Evolutionary conservation across 2,113 vertebrate genomes (phyloP).

Genomic region (Cephalopterus ornatus): DNA sequence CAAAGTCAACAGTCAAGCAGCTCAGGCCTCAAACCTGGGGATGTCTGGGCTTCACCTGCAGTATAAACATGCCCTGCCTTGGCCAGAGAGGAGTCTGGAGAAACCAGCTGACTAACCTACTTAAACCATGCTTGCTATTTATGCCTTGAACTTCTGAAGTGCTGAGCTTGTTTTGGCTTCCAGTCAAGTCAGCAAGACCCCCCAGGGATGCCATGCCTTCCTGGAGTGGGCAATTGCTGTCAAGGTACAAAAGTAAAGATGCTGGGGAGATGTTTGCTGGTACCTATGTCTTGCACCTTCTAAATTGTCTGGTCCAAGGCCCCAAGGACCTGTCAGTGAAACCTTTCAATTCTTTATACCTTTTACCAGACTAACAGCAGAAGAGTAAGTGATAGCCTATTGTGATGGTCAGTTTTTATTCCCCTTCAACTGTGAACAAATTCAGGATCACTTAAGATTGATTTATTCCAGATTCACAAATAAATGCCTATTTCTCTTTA

Average conservation of each 20-base stretch:
- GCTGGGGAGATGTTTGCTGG: accelerated
- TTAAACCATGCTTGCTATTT: neutral
- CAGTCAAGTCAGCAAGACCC: accelerated
- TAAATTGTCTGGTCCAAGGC: neutral
- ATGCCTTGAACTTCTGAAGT: neutral
- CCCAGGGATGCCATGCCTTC: neutral
- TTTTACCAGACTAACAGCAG: neutral
- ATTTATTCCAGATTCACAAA: neutral
- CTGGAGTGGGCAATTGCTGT: neutral
- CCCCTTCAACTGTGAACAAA: neutral
- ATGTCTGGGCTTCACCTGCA: neutral
- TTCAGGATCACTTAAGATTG: neutral
- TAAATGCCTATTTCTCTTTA: neutral
- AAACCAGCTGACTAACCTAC: neutral
- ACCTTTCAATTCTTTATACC: neutral
- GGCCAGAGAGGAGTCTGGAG: neutral
- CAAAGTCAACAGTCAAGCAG: neutral
- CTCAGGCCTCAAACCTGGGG: neutral
- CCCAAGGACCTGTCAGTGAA: neutral
- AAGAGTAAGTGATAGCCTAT: neutral
- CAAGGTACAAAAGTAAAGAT: neutral
- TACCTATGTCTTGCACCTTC: neutral
- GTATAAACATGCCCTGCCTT: neutral
- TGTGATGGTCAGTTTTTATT: neutral
- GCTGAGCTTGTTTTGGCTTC: neutral